Evolutionary conservation across 2,797 vertebrate species (phyloP).

Genomic region (Anabas testudineus): DNA sequence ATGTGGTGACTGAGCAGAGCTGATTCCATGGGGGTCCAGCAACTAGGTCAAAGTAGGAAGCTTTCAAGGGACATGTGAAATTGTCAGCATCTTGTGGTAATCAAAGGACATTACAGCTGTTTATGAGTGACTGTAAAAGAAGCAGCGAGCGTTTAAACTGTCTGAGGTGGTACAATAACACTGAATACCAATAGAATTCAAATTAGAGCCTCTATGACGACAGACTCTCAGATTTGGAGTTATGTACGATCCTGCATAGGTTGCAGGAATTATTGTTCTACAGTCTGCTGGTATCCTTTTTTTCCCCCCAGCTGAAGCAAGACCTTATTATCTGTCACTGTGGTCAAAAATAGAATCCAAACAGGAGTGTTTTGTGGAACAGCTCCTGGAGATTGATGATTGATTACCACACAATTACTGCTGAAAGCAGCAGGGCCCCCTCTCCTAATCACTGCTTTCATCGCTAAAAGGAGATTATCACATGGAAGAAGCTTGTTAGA

Average conservation of each 20-base stretch:
- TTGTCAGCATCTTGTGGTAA: conserved; percentile 67
- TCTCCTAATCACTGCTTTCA: conserved; percentile 80
- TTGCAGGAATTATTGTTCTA: conserved; percentile 32
- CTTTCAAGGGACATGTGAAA: conserved; percentile 51
- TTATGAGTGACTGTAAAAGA: conserved; percentile 13
- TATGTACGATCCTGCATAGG: background rate
- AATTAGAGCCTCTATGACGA: conserved; percentile 4
- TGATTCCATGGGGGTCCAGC: conserved; percentile 57
- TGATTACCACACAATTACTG: conserved; percentile 82
- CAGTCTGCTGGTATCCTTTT: conserved; percentile 16
- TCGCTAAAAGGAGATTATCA: conserved; percentile 79
- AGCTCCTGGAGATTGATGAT: conserved; percentile 78
- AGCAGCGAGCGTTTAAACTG: conserved; percentile 8
- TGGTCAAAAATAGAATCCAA: conserved; percentile 72
- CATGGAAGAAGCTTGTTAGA: conserved; percentile 72
- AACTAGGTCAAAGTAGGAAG: conserved; percentile 68
- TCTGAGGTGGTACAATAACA: conserved; percentile 7
- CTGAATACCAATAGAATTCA: conserved; percentile 3
- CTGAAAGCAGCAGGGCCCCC: conserved; percentile 72
- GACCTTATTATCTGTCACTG: conserved; percentile 49
- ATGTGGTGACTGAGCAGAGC: conserved; percentile 47
- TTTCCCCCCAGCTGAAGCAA: conserved; percentile 11
- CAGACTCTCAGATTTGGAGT: background rate
- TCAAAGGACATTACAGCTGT: conserved; percentile 62
- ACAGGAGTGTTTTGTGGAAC: conserved; percentile 57